Evolutionary conservation across 92 coral and sea anemone species (phyloP).

Genomic region (Virgularia gustaviana): DNA sequence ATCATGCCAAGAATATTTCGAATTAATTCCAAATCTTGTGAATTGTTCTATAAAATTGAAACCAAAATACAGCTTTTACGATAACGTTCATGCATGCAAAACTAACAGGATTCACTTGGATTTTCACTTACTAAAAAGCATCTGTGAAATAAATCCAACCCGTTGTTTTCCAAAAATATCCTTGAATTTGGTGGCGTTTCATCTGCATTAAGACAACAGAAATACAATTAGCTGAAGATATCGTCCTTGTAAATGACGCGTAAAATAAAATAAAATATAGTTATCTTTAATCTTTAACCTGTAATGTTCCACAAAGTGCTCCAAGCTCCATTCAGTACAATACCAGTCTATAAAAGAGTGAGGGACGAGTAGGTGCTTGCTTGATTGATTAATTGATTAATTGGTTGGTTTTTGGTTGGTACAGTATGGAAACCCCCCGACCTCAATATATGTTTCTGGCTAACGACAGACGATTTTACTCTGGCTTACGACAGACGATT

Average conservation of each 20-base stretch:
- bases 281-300: too few species aligned
- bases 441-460: too few species aligned
- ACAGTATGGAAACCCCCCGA: too few species aligned
- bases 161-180: slow-evolving; percentile 60
- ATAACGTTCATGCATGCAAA: too few species aligned
- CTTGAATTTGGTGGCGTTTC: slow-evolving; percentile 80
- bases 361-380: background rate
- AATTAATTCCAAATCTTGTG: slow-evolving; percentile 61
- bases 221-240: too few species aligned
- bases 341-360: slow-evolving; percentile 34
- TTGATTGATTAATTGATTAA: background rate
- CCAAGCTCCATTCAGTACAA: slow-evolving; percentile 77
- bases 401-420: too few species aligned
- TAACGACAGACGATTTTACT: too few species aligned
- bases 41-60: slow-evolving; percentile 41
- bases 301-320: slow-evolving; percentile 89
- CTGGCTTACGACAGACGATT: too few species aligned
- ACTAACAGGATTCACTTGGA: too few species aligned
- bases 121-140: too few species aligned
- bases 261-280: too few species aligned
- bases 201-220: slow-evolving; percentile 39
- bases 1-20: slow-evolving; percentile 89
- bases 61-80: background rate
- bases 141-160: slow-evolving; percentile 57
- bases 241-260: too few species aligned